phyloP scores from a whole-genome alignment of 2,113 vertebrate genomes.

The Cinclus cinclus region DNA sequence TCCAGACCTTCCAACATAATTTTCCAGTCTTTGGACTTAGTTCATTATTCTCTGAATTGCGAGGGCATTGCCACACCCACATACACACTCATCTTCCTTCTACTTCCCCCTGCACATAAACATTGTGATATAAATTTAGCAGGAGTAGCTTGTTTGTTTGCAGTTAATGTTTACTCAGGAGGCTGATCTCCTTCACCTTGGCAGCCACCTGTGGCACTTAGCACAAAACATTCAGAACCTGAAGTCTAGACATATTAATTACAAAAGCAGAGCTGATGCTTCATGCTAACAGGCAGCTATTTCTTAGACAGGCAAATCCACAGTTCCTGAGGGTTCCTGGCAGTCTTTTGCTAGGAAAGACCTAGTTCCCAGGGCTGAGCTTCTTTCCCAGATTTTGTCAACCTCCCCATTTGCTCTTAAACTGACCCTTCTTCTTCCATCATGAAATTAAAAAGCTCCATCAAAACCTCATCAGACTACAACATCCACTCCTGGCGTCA shows the following conservation, averaged over 20 bases:
- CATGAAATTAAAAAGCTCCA: not conserved
- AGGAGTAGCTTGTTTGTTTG: not conserved
- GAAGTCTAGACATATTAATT: not conserved
- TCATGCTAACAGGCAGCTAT: not conserved
- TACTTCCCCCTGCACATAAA: not conserved
- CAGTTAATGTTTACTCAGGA: not conserved
- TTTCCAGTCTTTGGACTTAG: not conserved
- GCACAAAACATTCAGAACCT: not conserved
- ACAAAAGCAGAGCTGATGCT: not conserved
- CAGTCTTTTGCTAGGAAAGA: not conserved
- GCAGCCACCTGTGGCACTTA: not conserved
- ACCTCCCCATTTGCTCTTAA: not conserved
- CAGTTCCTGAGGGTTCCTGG: not conserved
- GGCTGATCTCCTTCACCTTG: not conserved
- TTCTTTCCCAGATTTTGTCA: not conserved
- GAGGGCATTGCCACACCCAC: not conserved
- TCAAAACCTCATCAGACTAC: accelerated
- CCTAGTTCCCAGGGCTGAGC: not conserved
- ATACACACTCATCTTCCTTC: not conserved
- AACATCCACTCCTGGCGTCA: accelerated
- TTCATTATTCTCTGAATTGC: not conserved
- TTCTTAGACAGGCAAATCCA: not conserved
- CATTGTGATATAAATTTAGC: not conserved
- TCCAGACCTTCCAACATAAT: not conserved
- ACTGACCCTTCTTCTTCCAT: not conserved